Evolutionary conservation across 2,797 vertebrate genomes (phyloP), one percentile per base, ranked within the genome.

Genomic region (Meriones psammophilus): DNA sequence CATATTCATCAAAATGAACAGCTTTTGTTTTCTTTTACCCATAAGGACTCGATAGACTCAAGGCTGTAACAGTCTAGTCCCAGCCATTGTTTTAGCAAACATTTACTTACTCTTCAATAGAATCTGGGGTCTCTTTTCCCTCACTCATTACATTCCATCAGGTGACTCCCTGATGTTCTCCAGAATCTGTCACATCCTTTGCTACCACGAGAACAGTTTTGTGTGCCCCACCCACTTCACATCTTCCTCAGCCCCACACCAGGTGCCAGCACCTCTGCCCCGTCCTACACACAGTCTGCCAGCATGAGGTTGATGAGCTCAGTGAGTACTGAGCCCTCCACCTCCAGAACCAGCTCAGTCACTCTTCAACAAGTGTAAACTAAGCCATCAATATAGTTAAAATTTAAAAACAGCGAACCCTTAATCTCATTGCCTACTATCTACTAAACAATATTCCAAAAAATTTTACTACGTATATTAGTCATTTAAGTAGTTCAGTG

Each of bases 381-480:
- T 81, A 60, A 56, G 22, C 33, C 33, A 26, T 56, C 8, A 0
- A 36, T 36, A 73, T 18, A 58, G n/a, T 50, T n/a, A 17, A 56
- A 73, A 73, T 28, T 36, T 56, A 9, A 88, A 88, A 95, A 84
- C 18, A 86, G 74, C 26, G 26, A 89, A 85, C 30, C 77, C 56
- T 58, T 88, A 78, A 15, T 46, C 66, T 46, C 79, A 85, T 69
- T 33, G 62, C 62, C 76, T 62, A 50, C 46, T 46, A 39, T 64
- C 68, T 64, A 95, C 50, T 94, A 89, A 95, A 54, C 50, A 94
- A 91, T 62, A 78, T 76, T 89, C 76, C 33, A 96, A 58, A 92
- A 80, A 80, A 30, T 36, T 33, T 42, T 50, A 50, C 1, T 50
- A 28, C 24, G 1, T 68, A 15, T 89, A 22, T 12, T 68, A 54